Percentiles rank a stretch among this genome's conserved stretches.
These are phyloP conservation scores for Drosophila suzukii DNA, from an alignment of 1,140 invertebrate genomes.

Conservation along the genomic window DNA sequence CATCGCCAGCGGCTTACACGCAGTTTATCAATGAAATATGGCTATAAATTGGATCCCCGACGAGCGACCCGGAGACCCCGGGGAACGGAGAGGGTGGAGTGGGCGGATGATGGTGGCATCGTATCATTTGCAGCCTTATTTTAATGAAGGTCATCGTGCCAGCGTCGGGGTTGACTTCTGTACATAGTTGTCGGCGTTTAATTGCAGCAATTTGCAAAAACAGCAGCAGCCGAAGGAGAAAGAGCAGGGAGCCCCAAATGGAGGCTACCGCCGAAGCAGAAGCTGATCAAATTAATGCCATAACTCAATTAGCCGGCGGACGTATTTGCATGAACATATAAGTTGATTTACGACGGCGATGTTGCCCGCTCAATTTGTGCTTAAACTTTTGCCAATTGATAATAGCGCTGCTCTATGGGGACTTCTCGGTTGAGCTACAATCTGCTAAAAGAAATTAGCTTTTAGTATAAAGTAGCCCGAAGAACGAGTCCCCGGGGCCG, in stretches of 20 bases:
- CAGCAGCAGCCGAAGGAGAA: constrained; percentile 11
- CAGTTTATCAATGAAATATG: constrained; percentile 76
- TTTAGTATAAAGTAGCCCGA: constrained; percentile 6
- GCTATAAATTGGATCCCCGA: constrained; percentile 67
- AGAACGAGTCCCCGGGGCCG: constrained; percentile 19
- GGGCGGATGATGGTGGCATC: constrained; percentile 31
- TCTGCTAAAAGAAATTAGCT: constrained; percentile 4
- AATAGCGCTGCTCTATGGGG: constrained; percentile 22
- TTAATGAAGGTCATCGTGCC: constrained; percentile 72
- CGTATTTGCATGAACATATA: constrained; percentile 50
- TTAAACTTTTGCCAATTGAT: constrained; percentile 63
- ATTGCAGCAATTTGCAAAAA: constrained; percentile 72
- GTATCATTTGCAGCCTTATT: constrained; percentile 55
- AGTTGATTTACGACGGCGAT: constrained; percentile 51
- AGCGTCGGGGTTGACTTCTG: constrained; percentile 32
- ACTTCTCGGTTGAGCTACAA: constrained; percentile 17
- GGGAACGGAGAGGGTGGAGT: constrained; percentile 1
- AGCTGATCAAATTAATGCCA: constrained; percentile 79
- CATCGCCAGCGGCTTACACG: constrained; percentile 37
- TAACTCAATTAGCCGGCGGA: constrained; percentile 75
- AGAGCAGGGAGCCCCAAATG: constrained; percentile 4
- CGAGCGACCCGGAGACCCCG: constrained; percentile 14
- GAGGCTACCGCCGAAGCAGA: constrained; percentile 19
- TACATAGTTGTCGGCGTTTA: constrained; percentile 56
- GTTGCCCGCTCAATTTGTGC: constrained; percentile 53